Evolutionary conservation across 2,113 vertebrate species (phyloP).

Genomic region (Sprattus sprattus): DNA sequence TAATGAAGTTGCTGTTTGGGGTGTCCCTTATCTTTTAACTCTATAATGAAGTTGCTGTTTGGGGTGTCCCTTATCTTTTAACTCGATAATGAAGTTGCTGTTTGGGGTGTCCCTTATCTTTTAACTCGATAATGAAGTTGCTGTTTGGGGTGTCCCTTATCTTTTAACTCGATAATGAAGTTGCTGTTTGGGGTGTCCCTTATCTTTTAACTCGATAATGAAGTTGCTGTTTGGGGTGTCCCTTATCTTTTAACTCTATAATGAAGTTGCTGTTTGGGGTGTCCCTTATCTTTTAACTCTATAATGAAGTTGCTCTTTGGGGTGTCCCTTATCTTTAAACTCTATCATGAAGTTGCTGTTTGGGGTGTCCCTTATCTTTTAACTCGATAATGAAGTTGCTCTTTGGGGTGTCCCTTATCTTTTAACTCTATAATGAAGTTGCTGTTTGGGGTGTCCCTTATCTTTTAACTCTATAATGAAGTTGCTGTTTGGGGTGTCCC

Average conservation of each 20-base stretch:
- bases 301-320: not conserved
- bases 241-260: not conserved
- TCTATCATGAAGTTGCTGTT: not conserved
- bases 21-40: too few relatives aligned
- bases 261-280: not conserved
- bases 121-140: not conserved
- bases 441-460: too few relatives aligned
- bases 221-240: not conserved
- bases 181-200: not conserved
- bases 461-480: not conserved
- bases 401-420: too few relatives aligned
- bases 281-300: too few relatives aligned
- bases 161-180: not conserved
- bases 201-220: not conserved
- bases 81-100: not conserved
- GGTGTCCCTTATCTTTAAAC: too few relatives aligned
- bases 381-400: not conserved
- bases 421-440: not conserved
- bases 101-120: too few relatives aligned
- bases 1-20: not conserved
- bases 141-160: too few relatives aligned
- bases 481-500: not conserved
- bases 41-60: not conserved
- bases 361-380: too few relatives aligned
- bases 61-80: too few relatives aligned